phyloP scores from a whole-genome alignment of 2,113 vertebrate species.

The Pan troglodytes region DNA sequence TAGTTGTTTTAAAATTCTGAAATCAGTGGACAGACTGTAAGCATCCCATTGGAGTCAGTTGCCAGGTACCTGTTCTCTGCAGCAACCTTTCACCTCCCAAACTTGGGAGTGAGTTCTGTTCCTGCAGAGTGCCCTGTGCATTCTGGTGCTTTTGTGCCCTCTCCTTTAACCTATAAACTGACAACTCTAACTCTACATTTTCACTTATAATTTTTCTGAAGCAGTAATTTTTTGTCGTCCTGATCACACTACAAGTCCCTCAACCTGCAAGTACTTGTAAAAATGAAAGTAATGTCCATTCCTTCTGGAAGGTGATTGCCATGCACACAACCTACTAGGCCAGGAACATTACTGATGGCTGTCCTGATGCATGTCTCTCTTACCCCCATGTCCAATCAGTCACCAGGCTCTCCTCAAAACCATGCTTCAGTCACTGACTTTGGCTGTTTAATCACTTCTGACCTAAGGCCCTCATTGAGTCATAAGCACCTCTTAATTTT shows the following conservation, averaged over 20 bases:
- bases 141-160: neutral
- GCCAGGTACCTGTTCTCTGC: too few relatives aligned
- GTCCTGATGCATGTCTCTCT: neutral
- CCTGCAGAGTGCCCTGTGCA: neutral
- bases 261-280: conserved; percentile 26
- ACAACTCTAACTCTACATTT: neutral
- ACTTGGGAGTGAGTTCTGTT: neutral
- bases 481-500: conserved; percentile 20
- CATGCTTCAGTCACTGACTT: neutral
- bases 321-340: neutral
- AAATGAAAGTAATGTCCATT: neutral
- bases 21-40: neutral
- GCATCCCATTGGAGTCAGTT: neutral
- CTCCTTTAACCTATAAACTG: neutral
- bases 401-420: neutral
- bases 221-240: neutral
- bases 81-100: neutral
- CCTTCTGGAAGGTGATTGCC: neutral
- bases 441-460: neutral
- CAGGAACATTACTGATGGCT: neutral
- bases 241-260: neutral
- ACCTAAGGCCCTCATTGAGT: neutral
- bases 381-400: neutral
- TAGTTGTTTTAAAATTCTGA: neutral
- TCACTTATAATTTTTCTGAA: neutral